Percentiles rank a stretch among this genome's conserved stretches.
Evolutionary conservation across 2,888 invertebrate species (phyloP).

Genomic region (Eristalis arbustorum): DNA sequence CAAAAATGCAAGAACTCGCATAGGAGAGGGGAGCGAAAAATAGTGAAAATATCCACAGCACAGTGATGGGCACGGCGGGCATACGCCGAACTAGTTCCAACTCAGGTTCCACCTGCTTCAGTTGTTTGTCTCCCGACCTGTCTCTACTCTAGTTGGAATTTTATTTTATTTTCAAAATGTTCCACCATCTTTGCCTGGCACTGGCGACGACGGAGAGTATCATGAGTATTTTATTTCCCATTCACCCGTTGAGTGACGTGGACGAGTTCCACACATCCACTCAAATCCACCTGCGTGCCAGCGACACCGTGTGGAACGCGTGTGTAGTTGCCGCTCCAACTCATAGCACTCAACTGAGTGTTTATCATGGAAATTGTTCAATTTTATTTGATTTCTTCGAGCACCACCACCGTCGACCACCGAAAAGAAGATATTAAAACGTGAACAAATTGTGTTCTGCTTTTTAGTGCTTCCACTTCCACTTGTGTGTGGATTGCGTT

Average conservation of each 20-base stretch:
- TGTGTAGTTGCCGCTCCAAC: constrained; percentile 66
- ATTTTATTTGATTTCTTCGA: constrained; percentile 69
- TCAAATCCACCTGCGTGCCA: constrained; percentile 38
- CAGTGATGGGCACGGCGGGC: not conserved
- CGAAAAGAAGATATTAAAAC: constrained; percentile 62
- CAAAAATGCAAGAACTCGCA: constrained; percentile 27
- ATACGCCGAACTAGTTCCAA: constrained; percentile 17
- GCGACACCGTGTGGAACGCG: constrained; percentile 44
- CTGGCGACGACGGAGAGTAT: not conserved
- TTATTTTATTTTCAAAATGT: not conserved
- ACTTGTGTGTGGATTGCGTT: constrained; percentile 60
- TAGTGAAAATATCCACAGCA: constrained; percentile 21
- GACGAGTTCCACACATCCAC: constrained; percentile 41
- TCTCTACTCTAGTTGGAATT: constrained; percentile 17
- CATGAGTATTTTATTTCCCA: not conserved
- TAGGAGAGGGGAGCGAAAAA: constrained; percentile 11
- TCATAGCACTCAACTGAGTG: constrained; percentile 66
- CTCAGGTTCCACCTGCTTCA: constrained; percentile 41
- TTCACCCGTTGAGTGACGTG: constrained; percentile 15
- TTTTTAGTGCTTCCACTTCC: constrained; percentile 38
- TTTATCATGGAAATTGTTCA: constrained; percentile 67
- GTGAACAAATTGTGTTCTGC: constrained; percentile 39
- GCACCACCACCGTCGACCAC: constrained; percentile 50
- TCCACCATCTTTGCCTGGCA: not conserved
- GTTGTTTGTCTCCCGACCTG: not conserved